phyloP scores from a whole-genome alignment of 2,113 vertebrate genomes.

The Gasterosteus nipponicus region DNA sequence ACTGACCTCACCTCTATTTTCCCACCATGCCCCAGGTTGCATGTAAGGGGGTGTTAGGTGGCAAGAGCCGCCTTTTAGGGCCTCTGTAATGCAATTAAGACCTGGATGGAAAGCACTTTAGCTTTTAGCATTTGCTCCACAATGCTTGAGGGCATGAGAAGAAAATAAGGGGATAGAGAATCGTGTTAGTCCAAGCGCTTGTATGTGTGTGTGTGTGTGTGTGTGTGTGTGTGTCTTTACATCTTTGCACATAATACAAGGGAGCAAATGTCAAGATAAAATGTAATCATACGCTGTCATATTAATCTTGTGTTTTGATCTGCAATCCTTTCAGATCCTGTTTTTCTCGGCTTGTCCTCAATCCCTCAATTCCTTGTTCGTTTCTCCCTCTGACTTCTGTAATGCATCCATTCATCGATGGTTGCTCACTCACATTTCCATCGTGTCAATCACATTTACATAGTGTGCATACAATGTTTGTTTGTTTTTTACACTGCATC shows the following conservation, averaged over 20 bases:
- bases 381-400: background rate
- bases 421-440: background rate
- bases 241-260: background rate
- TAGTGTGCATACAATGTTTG: too few species aligned
- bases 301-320: conserved; percentile 1
- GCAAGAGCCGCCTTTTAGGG: conserved; percentile 53
- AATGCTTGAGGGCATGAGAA: conserved; percentile 32
- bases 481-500: background rate
- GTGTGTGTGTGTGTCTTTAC: background rate
- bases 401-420: background rate
- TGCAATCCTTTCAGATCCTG: background rate
- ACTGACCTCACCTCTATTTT: conserved; percentile 14
- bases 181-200: background rate
- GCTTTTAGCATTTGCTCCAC: conserved; percentile 54
- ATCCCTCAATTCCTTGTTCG: background rate
- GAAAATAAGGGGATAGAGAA: conserved; percentile 1
- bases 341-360: background rate
- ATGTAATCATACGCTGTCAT: background rate
- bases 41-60: conserved; percentile 44
- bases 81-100: conserved; percentile 57
- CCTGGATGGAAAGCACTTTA: conserved; percentile 59
- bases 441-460: background rate
- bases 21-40: conserved; percentile 18
- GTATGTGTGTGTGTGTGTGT: conserved; percentile 8
- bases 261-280: conserved; percentile 8